Base-by-base conservation (phyloP, 1,140 invertebrate species). In the Lepidurus couesii region DNA sequence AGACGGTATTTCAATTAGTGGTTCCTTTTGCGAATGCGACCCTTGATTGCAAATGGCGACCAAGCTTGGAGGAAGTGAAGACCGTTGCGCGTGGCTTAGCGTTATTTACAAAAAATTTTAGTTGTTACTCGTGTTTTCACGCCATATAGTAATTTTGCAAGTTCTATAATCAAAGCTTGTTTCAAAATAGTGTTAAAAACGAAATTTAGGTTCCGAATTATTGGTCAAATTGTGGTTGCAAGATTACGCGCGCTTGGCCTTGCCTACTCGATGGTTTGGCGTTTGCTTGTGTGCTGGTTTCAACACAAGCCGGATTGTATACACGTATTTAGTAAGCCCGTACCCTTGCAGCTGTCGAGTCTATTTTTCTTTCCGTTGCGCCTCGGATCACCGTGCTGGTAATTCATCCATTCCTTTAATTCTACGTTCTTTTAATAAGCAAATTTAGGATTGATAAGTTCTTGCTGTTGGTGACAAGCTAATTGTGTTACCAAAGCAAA, bases 261-360 rank as follows among this genome's bases (percentile, higher is more conserved):
- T 65, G 53, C 53, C 53, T 65, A 21, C 53, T 65, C 53, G n/a
- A 21, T 65, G 53, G 53, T 65, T 65, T 65, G 53, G 53, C 53
- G 16, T 65, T 65, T 65, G 53, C 53, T 65, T 65, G 8, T 65
- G 53, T 65, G 53, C 53, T 65, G 53, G 53, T 65, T 65, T 65
- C 53, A 65, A n/a, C 53, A 65, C 53, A 16, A 65, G 53, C 53
- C 21, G 16, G 6, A 65, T 65, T 65, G 4, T 65, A 16, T 21
- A 65, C 53, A 65, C 16, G 6, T 65, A 21, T 65, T 65, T 65
- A 65, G 3, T 21, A 65, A 13, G 21, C 53, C 53, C 3, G 16
- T 65, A 13, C 45, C 9, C 21, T 65, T 65, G 53, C 53, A 65
- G 53, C 53, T 65, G 53, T 65, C 53, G 53, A 21, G 53, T 65